Conservation (phyloP, 2,797 vertebrate species). For the Gallinago stenura region DNA sequence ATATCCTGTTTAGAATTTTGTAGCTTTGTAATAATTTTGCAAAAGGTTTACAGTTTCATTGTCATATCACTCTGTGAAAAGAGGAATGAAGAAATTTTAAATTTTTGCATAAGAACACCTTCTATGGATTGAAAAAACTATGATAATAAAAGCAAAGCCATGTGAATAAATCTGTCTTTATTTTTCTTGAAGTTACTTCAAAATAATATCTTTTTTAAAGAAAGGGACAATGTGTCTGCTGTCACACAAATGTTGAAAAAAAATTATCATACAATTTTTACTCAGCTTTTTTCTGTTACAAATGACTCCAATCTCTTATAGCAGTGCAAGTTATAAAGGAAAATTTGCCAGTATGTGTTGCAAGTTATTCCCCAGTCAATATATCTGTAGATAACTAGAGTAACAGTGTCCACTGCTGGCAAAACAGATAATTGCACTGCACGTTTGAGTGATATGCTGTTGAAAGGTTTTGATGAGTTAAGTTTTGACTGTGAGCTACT, state of each 20-base stretch:
- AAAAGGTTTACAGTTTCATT: not conserved
- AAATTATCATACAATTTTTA: not conserved
- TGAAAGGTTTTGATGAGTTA: not conserved
- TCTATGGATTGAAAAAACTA: not conserved
- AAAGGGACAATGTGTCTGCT: not conserved
- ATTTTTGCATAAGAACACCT: not conserved
- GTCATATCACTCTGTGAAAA: not conserved
- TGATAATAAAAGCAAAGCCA: not conserved
- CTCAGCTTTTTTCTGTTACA: not conserved
- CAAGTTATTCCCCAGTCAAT: not conserved
- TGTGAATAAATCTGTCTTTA: not conserved
- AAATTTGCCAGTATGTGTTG: not conserved
- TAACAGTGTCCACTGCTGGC: conserved; percentile 86
- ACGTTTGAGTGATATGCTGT: not conserved
- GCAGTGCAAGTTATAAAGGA: not conserved
- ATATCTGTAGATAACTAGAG: conserved; percentile 74
- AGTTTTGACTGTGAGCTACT: not conserved
- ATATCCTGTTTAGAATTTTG: not conserved
- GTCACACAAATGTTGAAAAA: not conserved
- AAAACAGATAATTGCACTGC: conserved; percentile 77
- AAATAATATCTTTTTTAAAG: not conserved
- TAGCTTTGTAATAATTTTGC: not conserved
- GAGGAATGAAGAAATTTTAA: not conserved
- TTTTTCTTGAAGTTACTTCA: not conserved
- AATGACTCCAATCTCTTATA: not conserved